phyloP scores from a whole-genome alignment of 2,888 invertebrate genomes.

The Lycocerus yunnanus region DNA sequence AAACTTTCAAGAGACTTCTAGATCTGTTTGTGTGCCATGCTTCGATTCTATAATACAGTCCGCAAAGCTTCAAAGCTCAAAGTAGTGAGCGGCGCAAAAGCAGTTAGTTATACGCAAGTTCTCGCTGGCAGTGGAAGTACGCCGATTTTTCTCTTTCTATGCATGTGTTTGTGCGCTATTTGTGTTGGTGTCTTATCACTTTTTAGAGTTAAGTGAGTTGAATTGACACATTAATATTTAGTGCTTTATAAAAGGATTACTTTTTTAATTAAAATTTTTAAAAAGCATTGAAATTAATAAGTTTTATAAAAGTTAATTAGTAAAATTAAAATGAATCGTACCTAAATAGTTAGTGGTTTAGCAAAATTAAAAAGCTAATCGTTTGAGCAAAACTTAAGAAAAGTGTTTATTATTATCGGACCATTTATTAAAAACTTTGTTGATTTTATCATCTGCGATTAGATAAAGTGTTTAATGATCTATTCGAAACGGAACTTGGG shows the following conservation, averaged over 20 bases:
- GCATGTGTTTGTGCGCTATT: conserved; percentile 29
- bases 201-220: neutral
- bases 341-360: conserved; percentile 8
- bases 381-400: conserved; percentile 19
- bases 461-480: conserved; percentile 22
- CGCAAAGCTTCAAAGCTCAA: conserved; percentile 47
- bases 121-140: conserved; percentile 31
- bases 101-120: conserved; percentile 45
- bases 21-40: conserved; percentile 16
- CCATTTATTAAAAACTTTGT: conserved; percentile 24
- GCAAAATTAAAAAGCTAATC: conserved; percentile 20
- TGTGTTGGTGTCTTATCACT: conserved; percentile 9
- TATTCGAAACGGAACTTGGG: conserved; percentile 20
- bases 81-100: conserved; percentile 34
- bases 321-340: neutral
- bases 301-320: neutral
- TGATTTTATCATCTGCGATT: conserved; percentile 14
- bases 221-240: neutral
- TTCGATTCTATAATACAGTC: conserved; percentile 42
- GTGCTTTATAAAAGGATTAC: neutral
- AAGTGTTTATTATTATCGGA: conserved; percentile 24
- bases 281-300: neutral
- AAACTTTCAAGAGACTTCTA: conserved; percentile 35
- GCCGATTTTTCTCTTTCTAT: conserved; percentile 24
- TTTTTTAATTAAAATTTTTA: neutral